A percentile compares a stretch with the other conserved stretches of the same genome.
Conservation (phyloP, 1,140 invertebrate genomes). For the Pemphigus obesinymphae region DNA sequence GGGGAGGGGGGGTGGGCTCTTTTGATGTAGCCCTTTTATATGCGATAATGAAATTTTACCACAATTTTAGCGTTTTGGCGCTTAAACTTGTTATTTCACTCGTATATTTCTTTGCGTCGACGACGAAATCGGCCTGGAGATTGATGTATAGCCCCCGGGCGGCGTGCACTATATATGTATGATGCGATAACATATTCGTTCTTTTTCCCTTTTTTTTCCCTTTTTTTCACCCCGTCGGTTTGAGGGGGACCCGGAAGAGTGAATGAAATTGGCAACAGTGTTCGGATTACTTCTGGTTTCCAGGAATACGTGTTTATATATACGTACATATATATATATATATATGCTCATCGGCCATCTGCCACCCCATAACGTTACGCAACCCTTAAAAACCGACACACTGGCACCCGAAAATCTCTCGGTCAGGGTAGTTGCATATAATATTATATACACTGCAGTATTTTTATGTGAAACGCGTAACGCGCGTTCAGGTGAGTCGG, state of each 20-base stretch:
- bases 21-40: neutral
- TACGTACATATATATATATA: neutral
- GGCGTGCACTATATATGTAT: neutral
- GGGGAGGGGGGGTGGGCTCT: too few species aligned
- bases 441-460: too few species aligned
- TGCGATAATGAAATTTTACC: neutral
- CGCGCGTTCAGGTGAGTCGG: slow-evolving; percentile 18
- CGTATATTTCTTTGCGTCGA: too few species aligned
- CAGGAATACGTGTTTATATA: slow-evolving; percentile 17
- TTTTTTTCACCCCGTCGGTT: neutral
- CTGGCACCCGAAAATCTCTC: slow-evolving; percentile 28
- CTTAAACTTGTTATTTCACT: neutral
- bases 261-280: slow-evolving; percentile 40
- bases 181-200: neutral
- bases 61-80: neutral
- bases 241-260: slow-evolving; percentile 35
- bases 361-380: slow-evolving; percentile 40
- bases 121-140: too few species aligned
- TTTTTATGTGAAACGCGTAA: neutral
- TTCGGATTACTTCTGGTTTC: slow-evolving; percentile 40
- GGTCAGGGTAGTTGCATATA: slow-evolving; percentile 4
- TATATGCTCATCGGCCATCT: slow-evolving; percentile 20
- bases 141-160: neutral
- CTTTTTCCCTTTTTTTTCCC: neutral
- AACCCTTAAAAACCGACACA: slow-evolving; percentile 41